Base-by-base conservation (phyloP, 1,140 invertebrate species). In the Maconellicoccus hirsutus region DNA sequence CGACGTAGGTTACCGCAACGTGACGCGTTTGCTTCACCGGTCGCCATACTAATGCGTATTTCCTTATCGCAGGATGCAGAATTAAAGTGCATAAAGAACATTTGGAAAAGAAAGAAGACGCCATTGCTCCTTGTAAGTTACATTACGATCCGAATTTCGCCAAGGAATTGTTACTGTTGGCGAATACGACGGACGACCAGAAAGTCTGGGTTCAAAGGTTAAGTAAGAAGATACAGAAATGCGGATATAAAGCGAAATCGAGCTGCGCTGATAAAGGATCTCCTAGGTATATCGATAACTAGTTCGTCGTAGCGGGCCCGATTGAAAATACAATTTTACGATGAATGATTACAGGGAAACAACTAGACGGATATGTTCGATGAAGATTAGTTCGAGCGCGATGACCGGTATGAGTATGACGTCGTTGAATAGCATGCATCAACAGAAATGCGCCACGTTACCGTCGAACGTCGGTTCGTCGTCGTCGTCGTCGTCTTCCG, bases 31-130 rank as follows among this genome's bases (percentile, higher is more conserved):
- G 3, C 12, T 12, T 3, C 59, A 63, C 14, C 23, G 59, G 59
- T 21, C 14, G 14, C n/a, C 42, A 52, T 63, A 6, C 29, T 33
- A 12, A 33, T 6, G 3, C 4, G 29, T 33, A 6, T 33, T 26
- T 66, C 59, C 16, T 23, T 6, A 2, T 76, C 80, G n/a, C 77
- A 94, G 94, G 93, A 75, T 98, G 96, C 82, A 89, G 92, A 77
- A 91, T 94, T 76, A 98, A 98, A 84, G 89, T 98, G 74, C 96
- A 98, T 80, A 90, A 92, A 80, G 95, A 98, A 78, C 95, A 98
- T 85, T 86, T 94, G 77, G 83, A 86, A 21, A 86, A 88, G 75
- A 86, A 89, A 77, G 92, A 93, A 78, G 89, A 92, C 78, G 83
- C 86, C 27, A 86, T 95, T 77, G 90, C 91, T 69, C 91, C 91